Evolutionary conservation across 2,888 invertebrate species (phyloP), one percentile per base, ranked within the genome.

Genomic region (Microplitis deprimator): DNA sequence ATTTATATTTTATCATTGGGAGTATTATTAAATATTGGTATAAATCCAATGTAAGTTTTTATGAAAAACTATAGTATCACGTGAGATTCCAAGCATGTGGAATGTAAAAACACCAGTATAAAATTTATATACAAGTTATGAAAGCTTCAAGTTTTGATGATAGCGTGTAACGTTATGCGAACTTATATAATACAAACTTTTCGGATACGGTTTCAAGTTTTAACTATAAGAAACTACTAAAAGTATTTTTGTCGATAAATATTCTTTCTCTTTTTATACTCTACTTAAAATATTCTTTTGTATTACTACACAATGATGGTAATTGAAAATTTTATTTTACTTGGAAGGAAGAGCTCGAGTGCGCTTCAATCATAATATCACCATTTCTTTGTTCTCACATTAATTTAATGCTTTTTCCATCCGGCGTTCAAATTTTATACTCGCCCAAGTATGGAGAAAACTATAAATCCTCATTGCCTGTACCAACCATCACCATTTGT

Each of bases 401-500:
- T 50, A 50, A 13, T 50, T 50, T 50, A 50, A 50, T 50, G 50
- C 13, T 50, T 50, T 50, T 50, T 50, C 13, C 13, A 50, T 50
- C 50, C 13, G 10, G 50, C 8, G 50, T 10, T 50, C 5, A 50
- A 50, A 50, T 50, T 50, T 50, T 13, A 8, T 50, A 13, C 29
- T 13, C 7, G 10, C 29, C 5, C 13, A 6, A 29, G 13, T 20
- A 29, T 6, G 29, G 29, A 29, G 65, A 38, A 10, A 29, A 65
- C 17, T 65, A 65, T 29, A 65, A 65, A 65, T 65, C 13, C 65
- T 29, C 38, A 65, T 65, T 13, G 29, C 29, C 8, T 13, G 38
- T 29, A 65, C 65, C 65, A 29, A 20, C 65, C 65, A 29, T 29
- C 38, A 50, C 50, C 50, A 50, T 50, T 50, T 50, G 13, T 50